phyloP scores from a whole-genome alignment of 1,140 invertebrate species.

The Papilio xuthus region DNA sequence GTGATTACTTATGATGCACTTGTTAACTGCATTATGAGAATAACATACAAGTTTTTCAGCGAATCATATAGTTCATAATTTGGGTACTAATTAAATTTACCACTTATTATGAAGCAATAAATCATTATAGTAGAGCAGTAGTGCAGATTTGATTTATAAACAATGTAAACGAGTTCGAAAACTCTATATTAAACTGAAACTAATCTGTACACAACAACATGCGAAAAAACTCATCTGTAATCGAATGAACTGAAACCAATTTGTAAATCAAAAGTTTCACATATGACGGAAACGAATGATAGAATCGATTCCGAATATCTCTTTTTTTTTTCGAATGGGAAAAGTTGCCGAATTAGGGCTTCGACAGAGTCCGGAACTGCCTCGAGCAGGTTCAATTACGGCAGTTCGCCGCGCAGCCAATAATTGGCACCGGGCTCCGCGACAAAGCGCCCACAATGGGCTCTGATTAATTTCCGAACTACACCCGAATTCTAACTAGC shows the following conservation, averaged over 20 bases:
- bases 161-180: not conserved
- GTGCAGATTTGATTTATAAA: not conserved
- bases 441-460: slow-evolving; percentile 77
- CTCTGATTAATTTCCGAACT: slow-evolving; percentile 80
- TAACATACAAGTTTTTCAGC: slow-evolving; percentile 45
- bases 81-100: not conserved
- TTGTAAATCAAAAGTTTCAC: slow-evolving; percentile 32
- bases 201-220: not conserved
- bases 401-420: slow-evolving; percentile 63
- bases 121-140: not conserved
- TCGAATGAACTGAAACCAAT: slow-evolving; percentile 17
- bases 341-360: slow-evolving; percentile 52
- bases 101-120: not conserved
- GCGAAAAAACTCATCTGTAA: slow-evolving; percentile 6
- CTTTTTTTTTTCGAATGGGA: slow-evolving; percentile 41
- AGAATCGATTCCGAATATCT: slow-evolving; percentile 41
- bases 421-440: slow-evolving; percentile 74
- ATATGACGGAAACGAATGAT: slow-evolving; percentile 45
- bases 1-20: slow-evolving; percentile 71
- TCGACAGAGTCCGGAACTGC: slow-evolving; percentile 54
- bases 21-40: slow-evolving; percentile 65
- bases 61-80: slow-evolving; percentile 17
- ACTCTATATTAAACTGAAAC: not conserved
- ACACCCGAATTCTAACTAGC: slow-evolving; percentile 78
- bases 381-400: slow-evolving; percentile 72